Base-by-base conservation (phyloP, 2,888 invertebrate genomes). In the Erebia ligea region DNA sequence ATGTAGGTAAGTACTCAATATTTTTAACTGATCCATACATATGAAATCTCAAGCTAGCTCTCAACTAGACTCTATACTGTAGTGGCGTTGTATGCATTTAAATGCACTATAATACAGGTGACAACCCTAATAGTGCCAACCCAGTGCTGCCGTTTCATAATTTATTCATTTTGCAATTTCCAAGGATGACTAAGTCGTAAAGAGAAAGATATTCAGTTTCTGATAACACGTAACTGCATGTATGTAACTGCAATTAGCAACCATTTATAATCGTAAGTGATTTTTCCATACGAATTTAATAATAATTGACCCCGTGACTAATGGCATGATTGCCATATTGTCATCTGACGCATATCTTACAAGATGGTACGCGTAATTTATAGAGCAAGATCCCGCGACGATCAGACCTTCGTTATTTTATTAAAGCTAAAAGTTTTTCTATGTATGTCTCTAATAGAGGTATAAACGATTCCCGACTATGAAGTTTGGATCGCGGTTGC, bases 161-260 rank as follows among this genome's bases (percentile, higher is more conserved):
- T 68, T 73, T 67, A 68, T 57, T 66, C 52, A 68, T 73, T 70
- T 66, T 62, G 34, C 62, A 64, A 72, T 54, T 56, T 45, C 52
- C 70, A 66, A 70, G 62, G 68, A 70, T 68, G 52, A 17, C 34
- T 21, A 56, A 2, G 42, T 54, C 59, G n/a, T 59, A 70, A 70
- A 68, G 66, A 68, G 52, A 70, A 62, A 66, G 62, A 70, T 48
- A 68, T 40, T n/a, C 17, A 8, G 57, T 61, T 19, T 59, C 25
- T 21, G 54, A 48, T 58, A 17, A 34, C 15, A 19, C 1, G 25
- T n/a, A 52, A 58, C 6, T 34, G 34, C 34, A 6, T 34, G 34
- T 34, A 34, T 34, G 34, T 52, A 17, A 50, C 42, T 64, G 42
- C 54, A 19, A 67, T 61, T 61, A 52, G 34, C 34, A 13, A 42